Base-by-base conservation (phyloP, 2,888 invertebrate species). In the Phyto melanocephala region DNA sequence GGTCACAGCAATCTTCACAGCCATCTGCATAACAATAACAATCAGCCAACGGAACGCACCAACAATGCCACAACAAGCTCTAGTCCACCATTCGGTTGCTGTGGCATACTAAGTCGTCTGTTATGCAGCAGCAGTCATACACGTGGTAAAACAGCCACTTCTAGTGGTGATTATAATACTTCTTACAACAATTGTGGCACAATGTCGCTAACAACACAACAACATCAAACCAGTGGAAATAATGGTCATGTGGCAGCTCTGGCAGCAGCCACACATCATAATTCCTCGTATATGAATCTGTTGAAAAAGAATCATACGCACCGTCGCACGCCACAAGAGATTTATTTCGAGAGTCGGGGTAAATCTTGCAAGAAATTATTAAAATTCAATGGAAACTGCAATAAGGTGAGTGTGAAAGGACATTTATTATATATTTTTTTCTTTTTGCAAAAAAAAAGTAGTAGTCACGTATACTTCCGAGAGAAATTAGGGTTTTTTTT, bases 341-440 rank as follows among this genome's bases (percentile, higher is more conserved):
- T 94, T 90, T 94, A 94, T 89, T 94, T 94, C 87, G 96, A 96
- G 91, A 95, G 95, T 87, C 93, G 95, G 84, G 96, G 96, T 84
- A 95, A 95, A 90, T 95, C 95, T 91, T 96, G 96, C 92, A 94
- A 95, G 88, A 96, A 96, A 91, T 92, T 96, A 85, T 93, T 96
- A 76, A 93, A 94, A 89, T 95, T 95, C 92, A 96, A 95, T 92
- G 96, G 96, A 86, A 95, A 94, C 89, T 95, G 96, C 65, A 95
- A 95, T 91, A 96, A 96, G 94, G 95, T 95, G 89, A 92, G 91
- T 88, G 28, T 28, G 35, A 10, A 35, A 28, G 22, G 4, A 58
- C 56, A 58, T 17, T n/a, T 33, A 17, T n/a, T n/a, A n/a, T n/a
- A n/a, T 20, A 11, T 35, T 22, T 7, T 40, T 28, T n/a, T n/a